phyloP scores from a whole-genome alignment of 2,113 vertebrate genomes.

The Anhinga rufa region DNA sequence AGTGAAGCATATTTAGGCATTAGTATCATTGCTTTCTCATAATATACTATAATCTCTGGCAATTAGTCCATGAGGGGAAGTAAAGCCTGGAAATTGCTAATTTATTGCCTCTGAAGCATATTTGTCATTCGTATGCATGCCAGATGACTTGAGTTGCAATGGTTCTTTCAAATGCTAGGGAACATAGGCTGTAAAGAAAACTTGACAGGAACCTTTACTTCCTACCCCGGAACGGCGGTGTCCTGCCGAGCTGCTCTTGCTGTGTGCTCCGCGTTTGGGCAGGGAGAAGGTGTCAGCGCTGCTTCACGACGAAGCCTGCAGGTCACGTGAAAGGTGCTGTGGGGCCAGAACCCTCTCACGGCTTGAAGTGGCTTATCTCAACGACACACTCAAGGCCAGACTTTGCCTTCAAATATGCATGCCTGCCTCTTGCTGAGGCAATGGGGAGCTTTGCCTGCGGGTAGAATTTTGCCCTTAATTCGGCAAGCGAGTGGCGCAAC shows the following conservation, averaged over 20 bases:
- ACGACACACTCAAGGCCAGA: neutral
- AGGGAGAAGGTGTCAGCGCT: neutral
- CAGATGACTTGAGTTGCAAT: constrained; percentile 8
- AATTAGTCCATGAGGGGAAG: constrained; percentile 71
- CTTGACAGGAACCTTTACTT: neutral
- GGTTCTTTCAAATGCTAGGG: neutral
- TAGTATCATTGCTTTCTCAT: constrained; percentile 67
- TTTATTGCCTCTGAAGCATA: constrained; percentile 64
- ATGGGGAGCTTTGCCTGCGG: neutral
- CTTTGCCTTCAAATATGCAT: neutral
- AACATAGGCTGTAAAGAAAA: neutral
- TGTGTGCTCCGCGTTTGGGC: accelerated
- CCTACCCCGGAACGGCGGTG: accelerated
- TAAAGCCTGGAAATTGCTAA: constrained; percentile 69
- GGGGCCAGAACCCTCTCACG: neutral
- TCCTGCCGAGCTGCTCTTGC: neutral
- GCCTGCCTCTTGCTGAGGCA: neutral
- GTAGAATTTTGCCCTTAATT: neutral
- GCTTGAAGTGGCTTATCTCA: neutral
- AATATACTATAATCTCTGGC: constrained; percentile 71
- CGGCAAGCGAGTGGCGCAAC: accelerated
- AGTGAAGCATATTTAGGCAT: constrained; percentile 73
- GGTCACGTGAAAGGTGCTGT: neutral
- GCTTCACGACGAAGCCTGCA: neutral
- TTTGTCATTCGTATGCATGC: constrained; percentile 53